phyloP scores from a whole-genome alignment of 2,797 vertebrate species.

The Chrosomus eos region DNA sequence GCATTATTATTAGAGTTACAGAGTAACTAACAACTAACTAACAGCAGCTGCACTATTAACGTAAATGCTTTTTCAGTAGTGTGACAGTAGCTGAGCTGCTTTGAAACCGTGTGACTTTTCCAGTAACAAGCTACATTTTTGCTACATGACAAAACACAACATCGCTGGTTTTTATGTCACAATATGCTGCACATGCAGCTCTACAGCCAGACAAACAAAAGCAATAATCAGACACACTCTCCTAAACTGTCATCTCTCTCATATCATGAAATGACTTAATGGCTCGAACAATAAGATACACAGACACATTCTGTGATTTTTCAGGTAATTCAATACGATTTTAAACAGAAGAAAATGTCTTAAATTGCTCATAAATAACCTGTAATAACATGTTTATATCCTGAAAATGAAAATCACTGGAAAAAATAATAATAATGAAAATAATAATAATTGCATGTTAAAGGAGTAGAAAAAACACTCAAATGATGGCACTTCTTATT shows the following conservation, averaged over 20 bases:
- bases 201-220: background rate
- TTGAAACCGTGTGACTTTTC: background rate
- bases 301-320: background rate
- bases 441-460: no score
- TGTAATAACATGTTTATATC: background rate
- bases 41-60: background rate
- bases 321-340: background rate
- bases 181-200: background rate
- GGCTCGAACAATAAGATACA: background rate
- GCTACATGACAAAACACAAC: background rate
- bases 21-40: background rate
- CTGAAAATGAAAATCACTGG: background rate
- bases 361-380: background rate
- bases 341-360: background rate
- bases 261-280: background rate
- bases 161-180: background rate
- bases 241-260: background rate
- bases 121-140: constrained; percentile 1
- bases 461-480: background rate
- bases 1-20: background rate
- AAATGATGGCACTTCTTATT: background rate
- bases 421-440: no score
- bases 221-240: background rate
- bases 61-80: background rate
- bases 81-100: background rate